Evolutionary conservation across 2,888 invertebrate genomes (phyloP).

Genomic region (Matsumyia berberina): DNA sequence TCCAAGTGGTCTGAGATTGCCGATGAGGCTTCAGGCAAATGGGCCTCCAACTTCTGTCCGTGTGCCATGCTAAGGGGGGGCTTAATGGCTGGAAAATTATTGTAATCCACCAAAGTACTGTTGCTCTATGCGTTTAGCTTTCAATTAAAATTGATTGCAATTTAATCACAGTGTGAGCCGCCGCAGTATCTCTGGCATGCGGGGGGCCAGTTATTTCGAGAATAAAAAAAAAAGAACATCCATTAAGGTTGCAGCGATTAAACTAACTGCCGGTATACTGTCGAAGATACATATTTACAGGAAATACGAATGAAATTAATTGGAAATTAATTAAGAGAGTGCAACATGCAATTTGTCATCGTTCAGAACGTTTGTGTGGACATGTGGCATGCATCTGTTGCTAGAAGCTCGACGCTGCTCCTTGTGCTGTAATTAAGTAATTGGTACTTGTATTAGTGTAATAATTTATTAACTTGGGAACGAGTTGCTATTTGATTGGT

Average conservation of each 20-base stretch:
- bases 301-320: slow-evolving; percentile 72
- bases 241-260: slow-evolving; percentile 61
- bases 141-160: slow-evolving; percentile 76
- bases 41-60: not conserved
- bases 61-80: not conserved
- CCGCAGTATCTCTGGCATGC: slow-evolving; percentile 12
- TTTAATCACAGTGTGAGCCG: slow-evolving; percentile 69
- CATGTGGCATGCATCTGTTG: slow-evolving; percentile 60
- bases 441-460: slow-evolving; percentile 68
- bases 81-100: slow-evolving; percentile 66
- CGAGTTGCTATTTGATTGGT: not conserved
- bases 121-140: slow-evolving; percentile 70
- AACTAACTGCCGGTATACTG: slow-evolving; percentile 50
- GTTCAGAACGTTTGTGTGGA: slow-evolving; percentile 47
- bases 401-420: slow-evolving; percentile 37
- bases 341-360: slow-evolving; percentile 75
- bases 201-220: slow-evolving; percentile 25
- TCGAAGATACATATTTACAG: slow-evolving; percentile 45
- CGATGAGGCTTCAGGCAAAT: slow-evolving; percentile 42
- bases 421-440: slow-evolving; percentile 70
- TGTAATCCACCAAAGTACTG: slow-evolving; percentile 64
- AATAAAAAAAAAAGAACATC: slow-evolving; percentile 32
- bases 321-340: slow-evolving; percentile 74
- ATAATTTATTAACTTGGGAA: slow-evolving; percentile 52
- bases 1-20: not conserved